Base-by-base conservation (phyloP, 2,888 invertebrate species). In the Dendrolimus pini region DNA sequence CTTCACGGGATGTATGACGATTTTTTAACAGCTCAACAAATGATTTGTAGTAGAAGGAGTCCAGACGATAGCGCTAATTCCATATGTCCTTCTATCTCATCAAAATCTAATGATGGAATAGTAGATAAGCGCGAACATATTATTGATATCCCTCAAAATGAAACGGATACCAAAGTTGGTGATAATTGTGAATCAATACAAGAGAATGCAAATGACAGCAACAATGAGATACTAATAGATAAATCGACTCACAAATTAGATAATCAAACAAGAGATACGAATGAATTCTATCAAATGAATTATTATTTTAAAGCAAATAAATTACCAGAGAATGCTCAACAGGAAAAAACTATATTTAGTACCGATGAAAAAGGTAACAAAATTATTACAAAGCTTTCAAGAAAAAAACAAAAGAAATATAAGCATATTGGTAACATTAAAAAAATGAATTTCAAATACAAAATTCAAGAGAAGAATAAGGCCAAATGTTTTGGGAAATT, bases 381-480 rank as follows among this genome's bases (percentile, higher is more conserved):
- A 58, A 66, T 54, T 41, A 41, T 53, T 62, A 58, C 52, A 62
- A 59, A 13, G 66, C 63, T 60, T 56, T 14, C 56, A 12, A 30
- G 64, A 59, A 55, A 73, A 61, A 62, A 70, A 65, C 41, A 58
- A 9, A 73, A 68, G 57, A 76, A 68, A 56, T 62, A 59, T 41
- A 76, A 73, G 59, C 67, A 57, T 47, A 55, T 66, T 8, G 64
- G 65, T 9, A 68, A 63, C 14, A 57, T 72, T 10, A 78, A 68
- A 61, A 77, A 71, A 30, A 52, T 70, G n/a, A 58, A 71, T 58
- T 77, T 77, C 41, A 84, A 79, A 67, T 69, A 67, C 56, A 78
- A 55, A 41, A 41, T 55, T 13, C 9, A 2, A 47, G 12, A 47
- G 47, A 47, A 47, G 12, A 47, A 47, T 6, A 47, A 12, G 7